phyloP scores from a whole-genome alignment of 2,113 vertebrate genomes.

The rabbit (Oryctolagus cuniculus) region DNA sequence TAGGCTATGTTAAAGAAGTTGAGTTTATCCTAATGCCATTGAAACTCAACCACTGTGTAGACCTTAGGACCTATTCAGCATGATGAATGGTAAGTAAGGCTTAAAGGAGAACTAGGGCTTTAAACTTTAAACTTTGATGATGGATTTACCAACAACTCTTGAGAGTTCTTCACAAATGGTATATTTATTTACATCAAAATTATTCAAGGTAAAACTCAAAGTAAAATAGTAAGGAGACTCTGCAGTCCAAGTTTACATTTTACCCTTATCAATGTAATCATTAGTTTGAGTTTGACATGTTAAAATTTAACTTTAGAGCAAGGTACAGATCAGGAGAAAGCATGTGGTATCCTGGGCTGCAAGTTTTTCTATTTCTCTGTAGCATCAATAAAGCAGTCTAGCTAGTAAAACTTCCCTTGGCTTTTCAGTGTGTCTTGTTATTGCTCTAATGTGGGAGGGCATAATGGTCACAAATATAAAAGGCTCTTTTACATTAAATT shows the following conservation, averaged over 20 bases:
- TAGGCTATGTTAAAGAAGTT: not conserved
- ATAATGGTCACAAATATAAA: conserved; percentile 66
- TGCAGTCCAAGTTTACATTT: not conserved
- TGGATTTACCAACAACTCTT: not conserved
- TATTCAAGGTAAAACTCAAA: not conserved
- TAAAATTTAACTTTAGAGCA: not conserved
- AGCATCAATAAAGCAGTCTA: not conserved
- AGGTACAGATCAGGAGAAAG: not conserved
- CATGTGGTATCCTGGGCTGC: not conserved
- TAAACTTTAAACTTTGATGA: not conserved
- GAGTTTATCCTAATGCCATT: not conserved
- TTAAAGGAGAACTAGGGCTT: not conserved
- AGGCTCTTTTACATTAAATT: conserved; percentile 75
- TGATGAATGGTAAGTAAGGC: not conserved
- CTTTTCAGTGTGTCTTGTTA: conserved; percentile 61
- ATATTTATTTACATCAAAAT: not conserved
- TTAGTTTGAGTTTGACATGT: not conserved
- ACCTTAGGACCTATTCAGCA: not conserved
- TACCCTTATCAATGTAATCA: not conserved
- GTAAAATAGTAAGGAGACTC: not conserved
- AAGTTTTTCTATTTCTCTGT: conserved; percentile 46
- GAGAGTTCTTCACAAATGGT: not conserved
- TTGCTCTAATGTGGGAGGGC: conserved; percentile 57
- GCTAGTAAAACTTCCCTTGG: conserved; percentile 47
- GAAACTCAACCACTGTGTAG: not conserved